Percentiles rank a stretch among this genome's conserved stretches.
Conservation (phyloP, 2,888 invertebrate genomes). For the Heliothis peltigera region DNA sequence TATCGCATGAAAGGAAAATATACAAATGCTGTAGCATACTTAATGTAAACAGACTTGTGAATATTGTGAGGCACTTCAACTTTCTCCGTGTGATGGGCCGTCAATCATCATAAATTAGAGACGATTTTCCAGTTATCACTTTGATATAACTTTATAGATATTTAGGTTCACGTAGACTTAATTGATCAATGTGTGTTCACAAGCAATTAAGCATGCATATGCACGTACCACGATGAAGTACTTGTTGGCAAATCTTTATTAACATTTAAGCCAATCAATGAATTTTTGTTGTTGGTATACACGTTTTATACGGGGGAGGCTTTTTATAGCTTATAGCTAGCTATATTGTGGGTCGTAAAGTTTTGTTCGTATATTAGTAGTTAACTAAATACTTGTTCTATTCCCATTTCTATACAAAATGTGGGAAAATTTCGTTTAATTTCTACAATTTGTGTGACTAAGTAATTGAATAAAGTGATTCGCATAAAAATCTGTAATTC, state of each 20-base stretch:
- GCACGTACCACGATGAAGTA: too few relatives aligned
- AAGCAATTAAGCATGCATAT: background rate
- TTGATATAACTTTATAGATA: constrained; percentile 65
- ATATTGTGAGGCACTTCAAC: constrained; percentile 82
- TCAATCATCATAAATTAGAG: constrained; percentile 85
- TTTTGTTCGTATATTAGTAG: too few relatives aligned
- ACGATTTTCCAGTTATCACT: constrained; percentile 84
- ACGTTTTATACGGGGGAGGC: too few relatives aligned
- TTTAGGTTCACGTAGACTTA: constrained; percentile 41
- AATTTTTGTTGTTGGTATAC: too few relatives aligned
- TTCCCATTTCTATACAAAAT: constrained; percentile 8
- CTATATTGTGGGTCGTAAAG: too few relatives aligned
- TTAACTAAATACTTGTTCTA: background rate
- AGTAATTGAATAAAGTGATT: constrained; percentile 52
- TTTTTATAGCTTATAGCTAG: too few relatives aligned
- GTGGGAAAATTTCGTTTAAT: constrained; percentile 31
- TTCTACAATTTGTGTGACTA: constrained; percentile 26
- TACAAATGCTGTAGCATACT: constrained; percentile 70
- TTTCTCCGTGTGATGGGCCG: constrained; percentile 85
- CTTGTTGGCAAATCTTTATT: too few relatives aligned
- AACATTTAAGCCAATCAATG: background rate
- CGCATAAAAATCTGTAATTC: constrained; percentile 24
- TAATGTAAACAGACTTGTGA: constrained; percentile 82
- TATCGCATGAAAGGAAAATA: constrained; percentile 69
- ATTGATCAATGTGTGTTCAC: background rate